A percentile compares a stretch with the other conserved stretches of the same genome.
Conservation (phyloP, 2,888 invertebrate species). For the Sthenelais limicola region DNA sequence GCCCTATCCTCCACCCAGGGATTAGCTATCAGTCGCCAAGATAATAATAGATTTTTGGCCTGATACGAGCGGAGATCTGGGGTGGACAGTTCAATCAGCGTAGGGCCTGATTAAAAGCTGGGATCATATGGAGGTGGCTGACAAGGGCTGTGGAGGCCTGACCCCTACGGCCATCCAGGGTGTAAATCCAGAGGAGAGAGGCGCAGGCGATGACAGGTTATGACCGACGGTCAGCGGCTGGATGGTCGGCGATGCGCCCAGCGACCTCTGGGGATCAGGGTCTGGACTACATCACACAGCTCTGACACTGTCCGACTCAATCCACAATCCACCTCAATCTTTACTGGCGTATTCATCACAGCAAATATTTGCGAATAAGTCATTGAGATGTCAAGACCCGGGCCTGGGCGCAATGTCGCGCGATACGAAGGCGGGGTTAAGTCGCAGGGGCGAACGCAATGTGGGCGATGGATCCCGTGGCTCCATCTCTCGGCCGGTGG, state of each 20-base stretch:
- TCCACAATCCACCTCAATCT: conserved; percentile 7
- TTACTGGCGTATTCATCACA: conserved; percentile 29
- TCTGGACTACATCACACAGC: conserved; percentile 19
- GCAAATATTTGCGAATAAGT: conserved; percentile 36
- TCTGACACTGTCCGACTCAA: conserved; percentile 15
- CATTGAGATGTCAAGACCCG: conserved; percentile 16
- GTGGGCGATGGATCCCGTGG: neutral
- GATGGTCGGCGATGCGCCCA: neutral
- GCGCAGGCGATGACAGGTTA: conserved; percentile 21
- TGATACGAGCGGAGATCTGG: conserved; percentile 18
- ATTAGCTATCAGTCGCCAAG: conserved; percentile 6
- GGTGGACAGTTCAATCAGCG: conserved; percentile 35
- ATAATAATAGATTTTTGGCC: conserved; percentile 36
- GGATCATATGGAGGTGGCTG: conserved; percentile 35
- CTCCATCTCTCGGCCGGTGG: neutral
- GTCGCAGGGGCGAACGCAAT: neutral
- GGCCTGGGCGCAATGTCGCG: no score
- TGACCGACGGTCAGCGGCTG: conserved; percentile 26
- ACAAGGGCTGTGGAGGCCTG: conserved; percentile 10
- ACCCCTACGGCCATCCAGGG: conserved; percentile 18
- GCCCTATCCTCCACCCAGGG: neutral
- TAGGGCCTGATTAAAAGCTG: conserved; percentile 23
- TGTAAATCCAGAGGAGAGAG: conserved; percentile 17
- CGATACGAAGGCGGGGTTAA: no score
- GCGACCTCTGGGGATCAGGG: conserved; percentile 17